Base-by-base conservation (phyloP, 23 tunicate species). In the Ciona savignyi region DNA sequence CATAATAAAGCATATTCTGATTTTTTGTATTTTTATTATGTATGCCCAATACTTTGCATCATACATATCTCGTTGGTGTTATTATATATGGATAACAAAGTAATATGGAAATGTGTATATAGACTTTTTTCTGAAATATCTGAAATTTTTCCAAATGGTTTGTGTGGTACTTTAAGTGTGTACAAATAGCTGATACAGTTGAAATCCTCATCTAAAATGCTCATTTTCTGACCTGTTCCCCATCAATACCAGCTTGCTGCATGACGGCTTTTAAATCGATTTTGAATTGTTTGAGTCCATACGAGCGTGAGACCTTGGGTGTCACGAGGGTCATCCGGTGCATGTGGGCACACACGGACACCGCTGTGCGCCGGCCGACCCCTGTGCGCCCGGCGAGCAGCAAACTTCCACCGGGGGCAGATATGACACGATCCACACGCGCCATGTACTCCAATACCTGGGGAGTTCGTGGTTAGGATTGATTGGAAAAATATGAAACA, bases 171-270 rank as follows among this genome's bases (percentile, higher is more conserved):
- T n/a, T n/a, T n/a, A n/a, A n/a, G n/a, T n/a, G n/a, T n/a, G n/a
- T n/a, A n/a, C n/a, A n/a, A n/a, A n/a, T n/a, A n/a, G n/a, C n/a
- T n/a, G n/a, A n/a, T 42, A 6, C 56, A 42, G 15, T 42, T 42
- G 9, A 42, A 42, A 42, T 42, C 15, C 15, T 42, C 15, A 42
- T n/a, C n/a, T n/a, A 42, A 42, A 9, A 6, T 6, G 9, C 15
- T 42, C 15, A 6, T 42, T 42, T 42, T 63, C 28, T 63, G 0
- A 73, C 91, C 84, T 91, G 91, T 76, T 91, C 83, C 24, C 87
- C 93, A 51, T 91, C 97, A 26, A 91, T 69, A 2, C 93, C 97
- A 30, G 97, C 74, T 61, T 75, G 82, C 76, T 91, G 97, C 97
- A 91, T 91, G n/a, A 84, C 73, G 22, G 72, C 70, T 75, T 85